Conservation (phyloP, 2,113 vertebrate species). For the Thinocorus orbignyianus region DNA sequence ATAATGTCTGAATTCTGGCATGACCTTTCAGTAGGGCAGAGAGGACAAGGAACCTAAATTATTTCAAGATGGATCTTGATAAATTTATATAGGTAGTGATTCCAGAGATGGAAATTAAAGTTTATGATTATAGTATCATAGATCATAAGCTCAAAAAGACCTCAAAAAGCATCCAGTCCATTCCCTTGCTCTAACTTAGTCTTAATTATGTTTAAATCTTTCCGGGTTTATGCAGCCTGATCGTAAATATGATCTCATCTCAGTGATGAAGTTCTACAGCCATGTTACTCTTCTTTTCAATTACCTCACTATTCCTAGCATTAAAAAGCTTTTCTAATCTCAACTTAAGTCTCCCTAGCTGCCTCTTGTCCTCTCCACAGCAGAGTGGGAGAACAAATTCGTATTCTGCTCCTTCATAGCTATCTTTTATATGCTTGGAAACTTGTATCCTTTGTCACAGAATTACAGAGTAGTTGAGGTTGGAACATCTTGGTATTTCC, state of each 20-base stretch:
- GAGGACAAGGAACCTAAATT: conserved; percentile 32
- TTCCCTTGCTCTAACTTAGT: neutral
- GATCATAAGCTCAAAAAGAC: conserved; percentile 13
- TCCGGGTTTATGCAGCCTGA: conserved; percentile 13
- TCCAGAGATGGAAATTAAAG: conserved; percentile 34
- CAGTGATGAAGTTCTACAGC: neutral
- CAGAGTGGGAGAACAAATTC: neutral
- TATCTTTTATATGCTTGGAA: neutral
- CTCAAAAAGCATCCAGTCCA: conserved; percentile 16
- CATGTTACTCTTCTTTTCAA: neutral
- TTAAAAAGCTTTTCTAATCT: conserved; percentile 16
- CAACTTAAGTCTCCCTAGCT: neutral
- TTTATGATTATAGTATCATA: conserved; percentile 15
- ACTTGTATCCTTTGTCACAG: neutral
- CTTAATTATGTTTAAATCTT: conserved; percentile 27
- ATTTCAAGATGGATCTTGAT: conserved; percentile 46
- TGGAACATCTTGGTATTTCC: neutral
- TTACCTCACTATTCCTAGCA: neutral
- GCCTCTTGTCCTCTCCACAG: neutral
- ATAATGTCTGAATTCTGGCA: neutral
- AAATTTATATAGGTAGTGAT: conserved; percentile 13
- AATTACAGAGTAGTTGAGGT: neutral
- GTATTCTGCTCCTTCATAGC: neutral
- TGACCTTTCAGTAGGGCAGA: conserved; percentile 13
- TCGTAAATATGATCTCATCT: conserved; percentile 33